phyloP scores from a whole-genome alignment of 2,797 vertebrate species.

The Mallotus villosus region DNA sequence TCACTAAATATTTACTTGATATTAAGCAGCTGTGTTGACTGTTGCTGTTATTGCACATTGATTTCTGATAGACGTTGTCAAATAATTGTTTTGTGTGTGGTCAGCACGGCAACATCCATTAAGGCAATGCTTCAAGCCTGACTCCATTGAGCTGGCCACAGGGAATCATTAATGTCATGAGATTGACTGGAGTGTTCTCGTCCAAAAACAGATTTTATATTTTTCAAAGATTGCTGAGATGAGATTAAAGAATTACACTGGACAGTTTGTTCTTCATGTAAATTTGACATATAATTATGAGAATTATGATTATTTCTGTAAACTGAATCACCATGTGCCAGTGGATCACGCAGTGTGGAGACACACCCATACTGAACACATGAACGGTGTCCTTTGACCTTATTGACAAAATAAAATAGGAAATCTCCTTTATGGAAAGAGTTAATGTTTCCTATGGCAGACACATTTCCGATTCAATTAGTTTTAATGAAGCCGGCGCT shows the following conservation, averaged over 20 bases:
- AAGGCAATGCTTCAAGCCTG: conserved; percentile 52
- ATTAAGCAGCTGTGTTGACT: conserved; percentile 85
- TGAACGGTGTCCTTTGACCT: conserved; percentile 74
- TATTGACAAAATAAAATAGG: conserved; percentile 78
- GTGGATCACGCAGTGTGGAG: conserved; percentile 43
- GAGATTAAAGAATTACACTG: background rate
- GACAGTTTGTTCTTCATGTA: conserved; percentile 2
- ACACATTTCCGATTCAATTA: conserved; percentile 99
- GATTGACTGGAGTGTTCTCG: conserved; percentile 34
- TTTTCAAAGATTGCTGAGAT: conserved; percentile 13
- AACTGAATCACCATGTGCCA: conserved; percentile 1
- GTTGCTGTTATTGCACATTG: conserved; percentile 88
- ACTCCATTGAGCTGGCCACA: conserved; percentile 58
- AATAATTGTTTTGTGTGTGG: conserved; percentile 76
- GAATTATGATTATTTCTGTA: conserved; percentile 15
- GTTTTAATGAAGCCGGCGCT: conserved; percentile 99
- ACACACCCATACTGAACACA: conserved; percentile 67
- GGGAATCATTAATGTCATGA: conserved; percentile 63
- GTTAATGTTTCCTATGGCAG: conserved; percentile 98
- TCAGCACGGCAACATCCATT: conserved; percentile 60
- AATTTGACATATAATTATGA: conserved; percentile 27
- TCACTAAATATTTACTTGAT: conserved; percentile 99
- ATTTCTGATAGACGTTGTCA: conserved; percentile 84
- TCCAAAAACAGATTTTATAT: conserved; percentile 18
- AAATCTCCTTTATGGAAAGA: conserved; percentile 88